Percentiles rank a stretch among this genome's conserved stretches.
phyloP scores from a whole-genome alignment of 2,888 invertebrate species.

The Tricholauxania praeusta region DNA sequence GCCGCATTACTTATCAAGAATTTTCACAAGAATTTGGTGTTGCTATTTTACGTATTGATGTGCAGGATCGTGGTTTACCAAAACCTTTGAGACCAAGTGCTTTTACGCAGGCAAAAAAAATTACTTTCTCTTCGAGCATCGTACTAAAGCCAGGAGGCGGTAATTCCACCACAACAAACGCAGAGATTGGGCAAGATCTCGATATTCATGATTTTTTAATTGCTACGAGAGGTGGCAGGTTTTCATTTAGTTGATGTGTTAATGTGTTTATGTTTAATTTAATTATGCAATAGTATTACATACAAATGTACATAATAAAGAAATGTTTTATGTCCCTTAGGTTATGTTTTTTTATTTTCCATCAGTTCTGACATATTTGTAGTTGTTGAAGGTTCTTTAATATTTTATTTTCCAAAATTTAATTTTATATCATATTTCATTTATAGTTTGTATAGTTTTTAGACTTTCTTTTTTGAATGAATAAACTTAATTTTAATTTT shows the following conservation, averaged over 20 bases:
- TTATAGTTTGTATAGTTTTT: too few species aligned
- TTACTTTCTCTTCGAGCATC: conserved; percentile 72
- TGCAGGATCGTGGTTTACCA: conserved; percentile 81
- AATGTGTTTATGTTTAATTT: conserved; percentile 79
- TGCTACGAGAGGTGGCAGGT: conserved; percentile 93
- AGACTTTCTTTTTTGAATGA: too few species aligned
- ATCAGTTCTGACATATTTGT: too few species aligned
- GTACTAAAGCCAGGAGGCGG: too few species aligned
- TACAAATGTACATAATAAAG: too few species aligned
- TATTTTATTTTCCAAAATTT: too few species aligned
- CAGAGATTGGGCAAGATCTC: conserved; percentile 80
- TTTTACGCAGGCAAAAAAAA: conserved; percentile 80
- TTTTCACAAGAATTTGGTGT: conserved; percentile 94
- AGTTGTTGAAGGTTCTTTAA: too few species aligned
- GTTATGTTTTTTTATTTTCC: too few species aligned
- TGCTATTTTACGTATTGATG: conserved; percentile 89
- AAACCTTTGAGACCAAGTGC: conserved; percentile 79
- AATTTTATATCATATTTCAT: too few species aligned
- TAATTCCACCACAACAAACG: conserved; percentile 63
- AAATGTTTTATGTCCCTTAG: too few species aligned
- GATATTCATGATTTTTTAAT: conserved; percentile 92
- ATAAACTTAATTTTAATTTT: too few species aligned
- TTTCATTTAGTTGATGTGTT: conserved; percentile 96
- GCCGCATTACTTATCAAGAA: conserved; percentile 96
- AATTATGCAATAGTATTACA: too few species aligned